Conservation (phyloP, 1,140 invertebrate species). For the Apis mellifera region DNA sequence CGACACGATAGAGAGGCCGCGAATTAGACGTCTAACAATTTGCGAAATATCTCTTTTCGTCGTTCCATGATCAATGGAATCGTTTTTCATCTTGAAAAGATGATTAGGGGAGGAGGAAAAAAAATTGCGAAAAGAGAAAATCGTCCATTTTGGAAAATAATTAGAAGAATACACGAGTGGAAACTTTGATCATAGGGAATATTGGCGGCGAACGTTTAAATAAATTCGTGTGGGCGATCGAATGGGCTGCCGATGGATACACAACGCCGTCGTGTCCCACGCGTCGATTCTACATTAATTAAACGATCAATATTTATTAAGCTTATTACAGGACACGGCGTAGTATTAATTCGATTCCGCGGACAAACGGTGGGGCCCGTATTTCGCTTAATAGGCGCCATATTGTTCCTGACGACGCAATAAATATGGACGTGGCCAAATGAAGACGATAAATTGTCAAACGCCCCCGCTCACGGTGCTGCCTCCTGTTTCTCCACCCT, state of each 20-base stretch:
- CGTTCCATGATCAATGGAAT: neutral
- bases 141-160: neutral
- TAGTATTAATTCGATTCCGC: conserved; percentile 75
- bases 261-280: conserved; percentile 51
- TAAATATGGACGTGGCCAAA: conserved; percentile 79
- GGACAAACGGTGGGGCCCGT: conserved; percentile 60
- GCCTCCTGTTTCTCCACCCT: conserved; percentile 3
- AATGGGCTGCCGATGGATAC: conserved; percentile 67
- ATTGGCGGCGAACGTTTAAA: conserved; percentile 43
- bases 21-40: conserved; percentile 7
- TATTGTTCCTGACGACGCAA: conserved; percentile 79
- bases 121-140: neutral
- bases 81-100: neutral
- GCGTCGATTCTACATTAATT: conserved; percentile 77
- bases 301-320: conserved; percentile 81
- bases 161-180: no score
- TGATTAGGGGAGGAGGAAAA: no score
- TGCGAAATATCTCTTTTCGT: neutral
- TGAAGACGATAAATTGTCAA: conserved; percentile 80
- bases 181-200: neutral
- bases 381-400: conserved; percentile 78
- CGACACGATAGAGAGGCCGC: conserved; percentile 10
- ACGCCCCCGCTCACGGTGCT: conserved; percentile 74
- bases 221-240: conserved; percentile 69
- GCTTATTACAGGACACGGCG: conserved; percentile 68